These are phyloP conservation scores for Tenthredo notha DNA, from an alignment of 2,888 invertebrate species.

Conservation along the genomic window DNA sequence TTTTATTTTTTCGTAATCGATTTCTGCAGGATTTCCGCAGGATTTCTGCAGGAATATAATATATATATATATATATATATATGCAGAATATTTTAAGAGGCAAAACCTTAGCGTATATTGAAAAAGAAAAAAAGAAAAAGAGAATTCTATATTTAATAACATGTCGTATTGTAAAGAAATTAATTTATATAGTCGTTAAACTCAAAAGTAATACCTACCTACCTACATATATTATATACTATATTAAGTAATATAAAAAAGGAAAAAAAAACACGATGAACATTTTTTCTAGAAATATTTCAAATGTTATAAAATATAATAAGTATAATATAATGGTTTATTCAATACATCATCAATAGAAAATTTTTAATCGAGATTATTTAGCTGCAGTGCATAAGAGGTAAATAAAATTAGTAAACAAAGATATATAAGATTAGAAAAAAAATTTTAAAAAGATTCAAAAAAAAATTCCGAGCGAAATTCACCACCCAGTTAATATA, in stretches of 20 bases:
- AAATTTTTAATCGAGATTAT: slow-evolving; percentile 20
- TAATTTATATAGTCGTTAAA: slow-evolving; percentile 40
- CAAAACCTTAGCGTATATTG: slow-evolving; percentile 55
- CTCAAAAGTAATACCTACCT: slow-evolving; percentile 16
- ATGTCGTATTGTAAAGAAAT: slow-evolving; percentile 26
- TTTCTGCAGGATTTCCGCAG: neutral
- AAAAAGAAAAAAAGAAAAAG: neutral
- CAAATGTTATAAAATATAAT: slow-evolving; percentile 59
- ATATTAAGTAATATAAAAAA: slow-evolving; percentile 53
- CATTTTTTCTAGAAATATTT: slow-evolving; percentile 60
- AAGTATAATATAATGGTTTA: slow-evolving; percentile 56
- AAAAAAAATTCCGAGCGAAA: neutral
- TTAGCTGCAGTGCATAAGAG: slow-evolving; percentile 42
- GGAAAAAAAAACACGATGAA: slow-evolving; percentile 49
- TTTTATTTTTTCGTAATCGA: neutral
- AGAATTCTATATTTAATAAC: slow-evolving; percentile 52
- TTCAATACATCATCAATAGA: slow-evolving; percentile 29
- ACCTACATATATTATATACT: neutral
- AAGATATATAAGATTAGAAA: slow-evolving; percentile 44
- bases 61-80: slow-evolving; percentile 40
- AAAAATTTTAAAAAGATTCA: no score
- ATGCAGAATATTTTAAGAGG: slow-evolving; percentile 51
- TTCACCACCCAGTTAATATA: neutral
- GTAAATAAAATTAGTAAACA: slow-evolving; percentile 17
- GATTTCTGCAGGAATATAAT: neutral